A percentile compares a stretch with the other conserved stretches of the same genome.
Evolutionary conservation across 1,140 invertebrate species (phyloP).

Genomic region (Cyphomyrmex costatus): DNA sequence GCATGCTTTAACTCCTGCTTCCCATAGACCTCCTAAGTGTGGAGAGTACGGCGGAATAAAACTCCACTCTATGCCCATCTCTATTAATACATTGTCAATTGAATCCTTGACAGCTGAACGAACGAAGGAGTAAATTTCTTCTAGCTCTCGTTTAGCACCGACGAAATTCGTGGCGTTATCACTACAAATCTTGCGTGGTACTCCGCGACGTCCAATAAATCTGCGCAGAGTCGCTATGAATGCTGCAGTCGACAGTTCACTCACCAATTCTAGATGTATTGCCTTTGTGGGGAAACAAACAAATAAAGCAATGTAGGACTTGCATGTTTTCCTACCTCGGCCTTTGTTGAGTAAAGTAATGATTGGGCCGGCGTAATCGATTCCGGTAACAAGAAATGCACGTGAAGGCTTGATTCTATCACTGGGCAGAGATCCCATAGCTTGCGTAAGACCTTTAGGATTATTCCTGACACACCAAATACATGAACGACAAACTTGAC

Average conservation of each 20-base stretch:
- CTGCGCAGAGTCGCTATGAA: too few species aligned
- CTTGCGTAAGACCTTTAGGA: conserved; percentile 21
- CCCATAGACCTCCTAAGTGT: neutral
- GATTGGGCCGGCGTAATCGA: conserved; percentile 82
- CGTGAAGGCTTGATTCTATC: conserved; percentile 67
- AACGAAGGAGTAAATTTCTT: neutral
- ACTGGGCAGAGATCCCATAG: conserved; percentile 81
- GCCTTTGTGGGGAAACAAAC: too few species aligned
- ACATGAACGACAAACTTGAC: neutral
- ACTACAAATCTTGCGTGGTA: too few species aligned
- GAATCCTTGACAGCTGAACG: neutral
- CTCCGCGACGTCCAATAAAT: too few species aligned
- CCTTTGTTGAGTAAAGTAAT: neutral
- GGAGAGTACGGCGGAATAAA: neutral
- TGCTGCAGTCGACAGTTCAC: too few species aligned
- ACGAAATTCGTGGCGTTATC: conserved; percentile 80
- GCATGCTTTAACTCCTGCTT: too few species aligned
- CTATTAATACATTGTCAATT: neutral
- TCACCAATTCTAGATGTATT: too few species aligned
- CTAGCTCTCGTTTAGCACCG: conserved; percentile 68
- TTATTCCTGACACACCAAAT: neutral
- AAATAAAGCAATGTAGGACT: too few species aligned
- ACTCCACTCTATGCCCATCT: neutral
- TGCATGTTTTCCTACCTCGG: too few species aligned
- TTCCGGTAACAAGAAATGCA: conserved; percentile 77